Evolutionary conservation across 1,140 invertebrate species (phyloP).

Genomic region (Saccostrea cuccullata): DNA sequence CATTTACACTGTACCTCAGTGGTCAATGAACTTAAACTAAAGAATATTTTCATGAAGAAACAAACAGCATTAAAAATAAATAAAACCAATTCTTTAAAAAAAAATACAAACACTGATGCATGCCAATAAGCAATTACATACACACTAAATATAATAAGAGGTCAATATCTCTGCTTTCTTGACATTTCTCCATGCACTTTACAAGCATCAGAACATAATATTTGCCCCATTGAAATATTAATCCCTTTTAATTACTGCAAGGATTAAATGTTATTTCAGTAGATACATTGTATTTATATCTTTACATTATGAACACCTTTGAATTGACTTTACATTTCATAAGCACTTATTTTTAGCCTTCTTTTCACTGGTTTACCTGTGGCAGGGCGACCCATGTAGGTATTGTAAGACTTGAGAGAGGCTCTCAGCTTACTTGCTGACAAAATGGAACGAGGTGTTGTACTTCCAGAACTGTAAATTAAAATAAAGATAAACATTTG

Average conservation of each 20-base stretch:
- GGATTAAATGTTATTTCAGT: no score
- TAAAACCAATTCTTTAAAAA: neutral
- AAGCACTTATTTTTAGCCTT: no score
- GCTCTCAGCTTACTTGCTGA: slow-evolving; percentile 67
- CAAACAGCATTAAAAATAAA: neutral
- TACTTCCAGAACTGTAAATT: slow-evolving; percentile 9
- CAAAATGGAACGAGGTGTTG: slow-evolving; percentile 53
- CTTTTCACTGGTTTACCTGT: slow-evolving; percentile 55
- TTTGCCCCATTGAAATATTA: no score
- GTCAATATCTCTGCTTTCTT: neutral
- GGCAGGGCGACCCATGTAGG: slow-evolving; percentile 65
- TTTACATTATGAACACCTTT: no score
- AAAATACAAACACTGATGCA: neutral
- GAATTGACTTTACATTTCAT: no score
- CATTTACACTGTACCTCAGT: no score
- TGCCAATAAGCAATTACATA: neutral
- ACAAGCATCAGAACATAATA: no score
- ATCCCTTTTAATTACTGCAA: no score
- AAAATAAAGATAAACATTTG: neutral
- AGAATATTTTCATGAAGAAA: neutral
- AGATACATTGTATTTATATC: no score
- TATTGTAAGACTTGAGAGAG: slow-evolving; percentile 65
- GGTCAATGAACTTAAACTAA: no score
- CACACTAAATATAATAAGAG: neutral
- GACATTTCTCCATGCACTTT: no score